Conservation (phyloP, 2,797 vertebrate species). For the Saxicola maurus region DNA sequence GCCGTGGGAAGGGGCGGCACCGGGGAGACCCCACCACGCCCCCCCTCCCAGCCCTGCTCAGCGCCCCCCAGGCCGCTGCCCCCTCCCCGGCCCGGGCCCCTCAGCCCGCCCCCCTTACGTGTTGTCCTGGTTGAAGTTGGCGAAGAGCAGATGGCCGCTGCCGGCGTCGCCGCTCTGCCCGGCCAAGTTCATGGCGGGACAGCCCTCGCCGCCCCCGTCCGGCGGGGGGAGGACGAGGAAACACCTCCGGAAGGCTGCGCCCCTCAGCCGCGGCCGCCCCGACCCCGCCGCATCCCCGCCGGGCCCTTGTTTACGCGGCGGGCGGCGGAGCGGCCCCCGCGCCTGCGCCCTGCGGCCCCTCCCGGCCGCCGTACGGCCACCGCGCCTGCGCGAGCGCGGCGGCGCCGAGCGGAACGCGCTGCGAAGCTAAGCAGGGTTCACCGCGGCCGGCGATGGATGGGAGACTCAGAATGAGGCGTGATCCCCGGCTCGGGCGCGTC, state of each 20-base stretch:
- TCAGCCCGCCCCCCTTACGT: slow-evolving; percentile 81
- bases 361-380: not conserved
- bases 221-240: not conserved
- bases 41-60: not conserved
- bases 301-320: slow-evolving; percentile 73
- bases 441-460: rapidly evolving
- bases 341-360: slow-evolving; percentile 38
- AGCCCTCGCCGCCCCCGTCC: not conserved
- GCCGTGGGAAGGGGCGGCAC: rapidly evolving
- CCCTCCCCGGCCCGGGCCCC: rapidly evolving
- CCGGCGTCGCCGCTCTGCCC: slow-evolving; percentile 94
- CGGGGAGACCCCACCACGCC: not conserved
- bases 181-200: slow-evolving; percentile 91
- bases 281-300: slow-evolving; percentile 53
- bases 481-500: rapidly evolving
- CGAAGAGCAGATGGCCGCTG: slow-evolving; percentile 94
- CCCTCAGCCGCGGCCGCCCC: slow-evolving; percentile 27
- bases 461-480: rapidly evolving
- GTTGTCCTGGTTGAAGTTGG: slow-evolving; percentile 99
- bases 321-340: slow-evolving; percentile 9
- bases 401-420: rapidly evolving
- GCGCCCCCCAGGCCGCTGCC: not conserved
- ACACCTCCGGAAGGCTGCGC: not conserved
- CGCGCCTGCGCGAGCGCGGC: not conserved
- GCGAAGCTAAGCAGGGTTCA: not conserved